Evolutionary conservation across 2,797 vertebrate genomes (phyloP), one percentile per base, ranked within the genome.

Genomic region (Gallinago solitaria): DNA sequence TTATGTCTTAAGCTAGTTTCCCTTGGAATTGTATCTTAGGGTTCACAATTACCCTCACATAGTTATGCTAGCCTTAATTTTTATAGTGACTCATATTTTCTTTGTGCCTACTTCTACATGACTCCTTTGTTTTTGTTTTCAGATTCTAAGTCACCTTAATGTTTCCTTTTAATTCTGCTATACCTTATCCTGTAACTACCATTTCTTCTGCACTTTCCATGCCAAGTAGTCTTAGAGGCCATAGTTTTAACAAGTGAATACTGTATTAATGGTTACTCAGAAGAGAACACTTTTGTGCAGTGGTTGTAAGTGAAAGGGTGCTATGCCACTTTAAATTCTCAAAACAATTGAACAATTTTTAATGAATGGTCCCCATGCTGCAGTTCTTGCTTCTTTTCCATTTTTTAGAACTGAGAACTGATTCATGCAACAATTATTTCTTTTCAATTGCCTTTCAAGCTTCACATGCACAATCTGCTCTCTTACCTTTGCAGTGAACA

Each of bases 381-480:
- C 17, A 69, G 17, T 45, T 80, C 47, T 73, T 48, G 8, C 25
- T 73, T 69, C 37, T 69, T 61, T 92, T 73, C 17, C 5, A 11
- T 39, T 84, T 64, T 50, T 60, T 64, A 57, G 32, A 84, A 68
- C 19, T 23, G 11, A 2, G 6, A 63, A 48, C 18, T 64, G 16
- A 7, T 19, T 61, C 4, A 35, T 33, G 23, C 0, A 0, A 17
- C 12, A 59, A 37, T 75, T 43, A 27, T 16, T 77, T 45, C 21
- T 63, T 56, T 60, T 56, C 61, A 65, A 10, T 21, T 67, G 18
- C 18, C 27, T 65, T 78, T 76, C 45, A 84, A 17, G 13, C 69
- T 71, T 54, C 59, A 45, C 21, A 9, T 37, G 20, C 15, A 69
- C 2, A 0, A 3, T 84, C 32, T 51, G 14, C 24, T 83, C 33